Evolutionary conservation across 2,888 invertebrate species (phyloP), one percentile per base, ranked within the genome.

Genomic region (Elaeidobius kamerunicus): DNA sequence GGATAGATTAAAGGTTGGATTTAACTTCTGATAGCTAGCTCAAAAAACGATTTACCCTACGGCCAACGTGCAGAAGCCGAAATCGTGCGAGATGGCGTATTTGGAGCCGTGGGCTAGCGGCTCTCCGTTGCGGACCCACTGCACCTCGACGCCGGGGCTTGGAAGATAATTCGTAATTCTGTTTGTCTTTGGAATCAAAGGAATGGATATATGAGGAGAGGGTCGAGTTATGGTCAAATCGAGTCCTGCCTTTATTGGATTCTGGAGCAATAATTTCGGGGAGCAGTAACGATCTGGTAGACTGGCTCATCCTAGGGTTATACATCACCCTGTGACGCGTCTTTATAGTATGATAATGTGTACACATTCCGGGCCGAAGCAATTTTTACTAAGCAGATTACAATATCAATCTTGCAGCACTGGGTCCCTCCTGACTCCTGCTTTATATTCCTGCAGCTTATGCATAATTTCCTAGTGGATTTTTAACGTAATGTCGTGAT

Each of bases 261-360:
- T n/a, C n/a, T n/a, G n/a, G n/a, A n/a, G n/a, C n/a, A n/a, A n/a
- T n/a, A n/a, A n/a, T n/a, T n/a, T n/a, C n/a, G n/a, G n/a, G n/a
- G n/a, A 39, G 6, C 16, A 44, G 14, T 44, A 67, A 64, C 69
- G 67, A 65, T 65, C 69, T 70, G 72, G 72, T 65, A 72, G 67
- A 67, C 68, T 72, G 68, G 64, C 60, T 64, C 61, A 67, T 67
- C 67, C 54, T 40, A 30, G 66, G 65, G 64, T 67, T 70, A 71
- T 74, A 73, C 67, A 74, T 74, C 74, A 74, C 73, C 66, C 69
- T 68, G 63, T 74, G 74, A 74, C 74, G 69, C 69, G 68, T 71
- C 73, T 69, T 73, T 73, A 73, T 73, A 73, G 73, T 73, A 74
- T 73, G 73, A 73, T 74, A 73, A 74, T 74, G 70, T 73, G 73